These are phyloP conservation scores for Lasioglossum vierecki DNA, from an alignment of 2,888 invertebrate species.

Conservation along the genomic window DNA sequence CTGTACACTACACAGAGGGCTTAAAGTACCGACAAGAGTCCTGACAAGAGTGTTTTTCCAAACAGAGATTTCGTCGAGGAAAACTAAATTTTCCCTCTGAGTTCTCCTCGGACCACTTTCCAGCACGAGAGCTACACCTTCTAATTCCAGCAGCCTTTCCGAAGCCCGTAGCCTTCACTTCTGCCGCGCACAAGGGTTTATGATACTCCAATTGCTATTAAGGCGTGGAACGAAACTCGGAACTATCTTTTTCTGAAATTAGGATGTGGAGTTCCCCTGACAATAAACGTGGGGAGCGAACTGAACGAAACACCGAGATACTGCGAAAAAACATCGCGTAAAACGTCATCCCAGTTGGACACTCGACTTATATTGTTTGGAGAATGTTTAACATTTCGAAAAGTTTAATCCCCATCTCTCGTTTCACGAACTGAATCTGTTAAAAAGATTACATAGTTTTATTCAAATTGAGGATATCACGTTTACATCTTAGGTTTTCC, in stretches of 20 bases:
- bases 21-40: not conserved
- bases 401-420: no score
- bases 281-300: not conserved
- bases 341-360: no score
- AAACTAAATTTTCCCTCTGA: not conserved
- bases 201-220: constrained; percentile 5
- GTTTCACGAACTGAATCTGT: no score
- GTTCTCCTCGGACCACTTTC: not conserved
- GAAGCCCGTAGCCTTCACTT: not conserved
- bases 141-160: not conserved
- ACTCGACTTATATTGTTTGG: no score
- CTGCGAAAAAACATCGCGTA: no score
- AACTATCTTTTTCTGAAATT: not conserved
- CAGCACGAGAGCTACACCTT: not conserved
- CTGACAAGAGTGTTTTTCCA: constrained; percentile 10
- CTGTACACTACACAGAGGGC: not conserved
- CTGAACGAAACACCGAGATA: not conserved
- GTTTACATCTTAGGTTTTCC: no score
- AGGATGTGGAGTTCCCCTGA: not conserved
- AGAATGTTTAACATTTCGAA: no score
- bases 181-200: not conserved
- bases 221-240: not conserved
- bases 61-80: not conserved
- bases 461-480: no score
- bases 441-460: no score